A percentile compares a stretch with the other conserved stretches of the same genome.
Conservation (phyloP, 2,888 invertebrate species). For the Crocallis elinguaria region DNA sequence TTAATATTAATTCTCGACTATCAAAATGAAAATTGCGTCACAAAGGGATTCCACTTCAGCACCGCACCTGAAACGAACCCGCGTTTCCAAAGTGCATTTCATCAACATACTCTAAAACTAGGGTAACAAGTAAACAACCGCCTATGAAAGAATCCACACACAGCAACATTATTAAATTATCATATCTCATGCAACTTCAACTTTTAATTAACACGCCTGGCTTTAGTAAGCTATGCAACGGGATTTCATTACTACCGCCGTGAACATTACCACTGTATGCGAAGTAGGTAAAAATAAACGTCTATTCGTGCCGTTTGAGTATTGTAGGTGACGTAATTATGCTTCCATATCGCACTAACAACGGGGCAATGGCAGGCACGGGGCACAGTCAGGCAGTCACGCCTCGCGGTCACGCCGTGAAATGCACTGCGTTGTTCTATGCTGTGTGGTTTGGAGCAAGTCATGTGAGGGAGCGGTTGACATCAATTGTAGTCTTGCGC, state of each 20-base stretch:
- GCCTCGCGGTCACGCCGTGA: constrained; percentile 68
- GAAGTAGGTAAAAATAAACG: constrained; percentile 12
- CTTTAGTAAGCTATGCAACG: constrained; percentile 15
- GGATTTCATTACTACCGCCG: constrained; percentile 13
- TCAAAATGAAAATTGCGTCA: background rate
- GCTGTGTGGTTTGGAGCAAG: constrained; percentile 42
- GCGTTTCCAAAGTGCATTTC: constrained; percentile 5
- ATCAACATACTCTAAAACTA: constrained; percentile 16
- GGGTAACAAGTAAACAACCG: constrained; percentile 20
- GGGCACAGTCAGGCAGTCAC: constrained; percentile 55
- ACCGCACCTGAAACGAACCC: background rate
- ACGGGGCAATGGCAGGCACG: constrained; percentile 31
- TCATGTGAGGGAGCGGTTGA: constrained; percentile 9
- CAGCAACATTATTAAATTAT: constrained; percentile 26
- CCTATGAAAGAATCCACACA: constrained; percentile 18
- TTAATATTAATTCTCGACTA: no score
- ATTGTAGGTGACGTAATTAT: constrained; percentile 42
- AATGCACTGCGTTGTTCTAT: constrained; percentile 64
- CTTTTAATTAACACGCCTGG: constrained; percentile 29
- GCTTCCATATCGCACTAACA: constrained; percentile 49
- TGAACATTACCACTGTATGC: background rate
- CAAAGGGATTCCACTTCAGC: background rate
- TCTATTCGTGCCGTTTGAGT: constrained; percentile 35
- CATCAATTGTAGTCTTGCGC: background rate
- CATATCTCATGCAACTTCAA: constrained; percentile 20